phyloP scores from a whole-genome alignment of 1,140 invertebrate species.

The Nasonia longicornis region DNA sequence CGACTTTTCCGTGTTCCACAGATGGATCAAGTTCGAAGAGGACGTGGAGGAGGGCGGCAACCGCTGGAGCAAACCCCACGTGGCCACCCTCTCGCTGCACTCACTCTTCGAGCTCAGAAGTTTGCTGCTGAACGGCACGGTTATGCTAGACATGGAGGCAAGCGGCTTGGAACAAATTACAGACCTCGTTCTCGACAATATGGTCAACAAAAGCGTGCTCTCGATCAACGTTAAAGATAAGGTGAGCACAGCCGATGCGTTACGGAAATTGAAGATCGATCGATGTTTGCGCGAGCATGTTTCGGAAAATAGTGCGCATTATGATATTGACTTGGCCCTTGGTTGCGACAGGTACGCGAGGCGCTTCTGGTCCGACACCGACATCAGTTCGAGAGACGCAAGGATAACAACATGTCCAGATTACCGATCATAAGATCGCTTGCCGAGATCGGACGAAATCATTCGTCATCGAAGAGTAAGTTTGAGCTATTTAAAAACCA shows the following conservation, averaged over 20 bases:
- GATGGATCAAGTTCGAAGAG: constrained; percentile 97
- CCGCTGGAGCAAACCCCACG: constrained; percentile 94
- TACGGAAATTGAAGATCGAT: not conserved
- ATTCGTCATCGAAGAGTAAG: constrained; percentile 96
- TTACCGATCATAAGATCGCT: constrained; percentile 95
- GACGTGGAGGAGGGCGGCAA: constrained; percentile 95
- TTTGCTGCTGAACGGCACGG: constrained; percentile 88
- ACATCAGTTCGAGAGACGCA: constrained; percentile 92
- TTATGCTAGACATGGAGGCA: constrained; percentile 93
- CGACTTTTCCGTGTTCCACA: constrained; percentile 50
- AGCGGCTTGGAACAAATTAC: constrained; percentile 86
- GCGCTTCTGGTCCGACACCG: constrained; percentile 90
- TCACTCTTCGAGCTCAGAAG: constrained; percentile 90
- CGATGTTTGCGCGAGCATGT: not conserved
- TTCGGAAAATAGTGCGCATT: too few species aligned
- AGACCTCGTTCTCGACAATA: constrained; percentile 92
- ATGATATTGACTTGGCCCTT: not conserved
- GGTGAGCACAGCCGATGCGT: constrained; percentile 63
- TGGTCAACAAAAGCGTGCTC: constrained; percentile 85
- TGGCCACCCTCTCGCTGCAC: constrained; percentile 91
- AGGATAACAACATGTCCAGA: constrained; percentile 83
- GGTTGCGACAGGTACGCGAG: constrained; percentile 76
- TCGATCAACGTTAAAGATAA: constrained; percentile 82
- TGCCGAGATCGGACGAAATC: constrained; percentile 95
- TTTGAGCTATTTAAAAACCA: constrained; percentile 51